Evolutionary conservation across 2,113 vertebrate genomes (phyloP), one percentile per base, ranked within the genome.

Genomic region (Oreochromis spilurus): DNA sequence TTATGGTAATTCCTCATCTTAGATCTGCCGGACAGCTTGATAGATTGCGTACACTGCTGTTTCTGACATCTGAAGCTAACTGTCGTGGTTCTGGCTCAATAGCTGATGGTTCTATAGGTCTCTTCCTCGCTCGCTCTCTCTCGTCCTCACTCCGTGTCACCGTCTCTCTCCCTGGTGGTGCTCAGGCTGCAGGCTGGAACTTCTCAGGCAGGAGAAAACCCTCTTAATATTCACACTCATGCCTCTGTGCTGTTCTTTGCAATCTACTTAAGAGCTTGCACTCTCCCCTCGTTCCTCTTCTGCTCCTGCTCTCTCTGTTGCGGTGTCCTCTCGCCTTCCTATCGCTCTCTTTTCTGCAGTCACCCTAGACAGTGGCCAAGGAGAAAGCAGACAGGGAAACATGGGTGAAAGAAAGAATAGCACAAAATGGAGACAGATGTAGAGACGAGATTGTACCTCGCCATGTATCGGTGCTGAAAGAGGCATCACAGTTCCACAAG

Each of bases 251-350:
- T 93, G 89, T 94, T 94, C 92, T 94, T 92, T 82, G 92, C 93
- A 96, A 96, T 96, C 94, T 94, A 92, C 93, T 95, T 95, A 95
- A 96, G 92, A 96, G 95, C 95, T 94, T 88, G 92, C 92, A 90
- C 94, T 93, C 90, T 92, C 91, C 87, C 90, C 94, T 94, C 85
- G 84, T 91, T 93, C 87, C 91, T 92, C 88, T 88, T 81, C 70
- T 75, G 75, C 93, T 94, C 80, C 29, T 81, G 82, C 91, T 91
- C 91, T 84, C 77, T 84, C 77, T 60, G 79, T 91, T 82, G 36
- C 91, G 45, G 48, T 88, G 88, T 93, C 92, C 88, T 92, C 77
- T 90, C 84, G 91, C 85, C 84, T 86, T 72, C 75, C 89, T 60
- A 29, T 86, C 77, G 45, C 62, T 54, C 65, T 43, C 50, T 72